Evolutionary conservation across 2,888 invertebrate species (phyloP), one percentile per base, ranked within the genome.

Genomic region (Callosobruchus maculatus): DNA sequence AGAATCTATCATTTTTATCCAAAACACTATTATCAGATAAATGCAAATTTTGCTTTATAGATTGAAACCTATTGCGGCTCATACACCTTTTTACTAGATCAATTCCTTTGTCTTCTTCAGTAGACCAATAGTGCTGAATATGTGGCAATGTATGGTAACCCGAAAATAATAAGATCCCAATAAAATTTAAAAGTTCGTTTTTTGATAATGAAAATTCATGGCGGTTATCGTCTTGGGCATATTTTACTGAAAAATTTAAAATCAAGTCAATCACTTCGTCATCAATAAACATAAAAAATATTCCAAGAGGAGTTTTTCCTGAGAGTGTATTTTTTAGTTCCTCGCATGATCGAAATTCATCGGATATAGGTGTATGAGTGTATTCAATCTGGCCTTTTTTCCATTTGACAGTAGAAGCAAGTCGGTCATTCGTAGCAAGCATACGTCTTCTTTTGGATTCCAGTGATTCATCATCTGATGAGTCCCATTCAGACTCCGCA

Each of bases 401-500:
- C 74, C 68, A 72, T 70, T 30, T 30, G 3, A 30, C 30, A 5
- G 9, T 30, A 30, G 31, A 70, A 20, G 67, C 22, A 67, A 73
- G 67, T 30, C 74, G 73, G 49, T 70, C 73, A n/a, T 75, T 67
- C 70, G 67, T 70, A 70, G 75, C 72, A 74, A 72, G 30, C 49
- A 76, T 70, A 71, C 76, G 73, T 76, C 73, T 76, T 73, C 72
- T 73, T 75, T 73, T 73, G 31, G 71, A 73, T 77, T 71, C 76
- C 74, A 75, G 70, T 67, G 22, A 30, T 73, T 77, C 77, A 49
- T 78, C 77, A 74, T 78, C 74, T 75, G 77, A 75, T 74, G 73
- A 77, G 49, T 74, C 72, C 66, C 72, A 72, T 74, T 78, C 76
- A 71, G 71, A n/a, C 31, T 71, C 71, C 26, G 71, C n/a, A 71